Percentiles rank a stretch among this genome's conserved stretches.
phyloP scores from a whole-genome alignment of 1,140 invertebrate species.

The Drosophila sp. region DNA sequence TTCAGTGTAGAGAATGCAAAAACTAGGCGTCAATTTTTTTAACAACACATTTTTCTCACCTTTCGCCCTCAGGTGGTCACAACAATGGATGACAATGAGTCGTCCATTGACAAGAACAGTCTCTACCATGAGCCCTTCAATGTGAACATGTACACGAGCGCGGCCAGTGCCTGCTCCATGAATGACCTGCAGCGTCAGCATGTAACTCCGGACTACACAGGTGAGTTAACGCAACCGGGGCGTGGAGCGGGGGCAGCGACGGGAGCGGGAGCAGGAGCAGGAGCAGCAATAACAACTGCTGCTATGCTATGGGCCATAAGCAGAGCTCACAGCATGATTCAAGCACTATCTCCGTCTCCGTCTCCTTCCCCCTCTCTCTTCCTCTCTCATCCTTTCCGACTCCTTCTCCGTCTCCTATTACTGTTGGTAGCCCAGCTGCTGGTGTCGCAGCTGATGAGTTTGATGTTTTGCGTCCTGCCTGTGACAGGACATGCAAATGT shows the following conservation, averaged over 20 bases:
- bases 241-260: too few species aligned
- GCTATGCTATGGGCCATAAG: slow-evolving; percentile 54
- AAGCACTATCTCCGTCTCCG: slow-evolving; percentile 42
- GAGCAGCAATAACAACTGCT: too few species aligned
- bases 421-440: slow-evolving; percentile 41
- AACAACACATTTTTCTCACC: slow-evolving; percentile 40
- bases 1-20: slow-evolving; percentile 24
- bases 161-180: slow-evolving; percentile 83
- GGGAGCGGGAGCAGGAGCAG: too few species aligned
- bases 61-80: slow-evolving; percentile 74
- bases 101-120: slow-evolving; percentile 85
- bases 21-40: slow-evolving; percentile 39
- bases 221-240: slow-evolving; percentile 66
- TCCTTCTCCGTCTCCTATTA: background rate
- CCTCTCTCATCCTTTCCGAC: too few species aligned
- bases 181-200: slow-evolving; percentile 85
- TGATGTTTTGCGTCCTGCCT: slow-evolving; percentile 76
- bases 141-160: slow-evolving; percentile 85
- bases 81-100: slow-evolving; percentile 85
- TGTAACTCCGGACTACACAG: slow-evolving; percentile 85
- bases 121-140: slow-evolving; percentile 86
- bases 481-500: slow-evolving; percentile 82
- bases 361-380: too few species aligned
- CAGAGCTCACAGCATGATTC: slow-evolving; percentile 57
- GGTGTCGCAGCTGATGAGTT: slow-evolving; percentile 76